Base-by-base conservation (phyloP, 2,797 vertebrate genomes). In the Aplochiton taeniatus region DNA sequence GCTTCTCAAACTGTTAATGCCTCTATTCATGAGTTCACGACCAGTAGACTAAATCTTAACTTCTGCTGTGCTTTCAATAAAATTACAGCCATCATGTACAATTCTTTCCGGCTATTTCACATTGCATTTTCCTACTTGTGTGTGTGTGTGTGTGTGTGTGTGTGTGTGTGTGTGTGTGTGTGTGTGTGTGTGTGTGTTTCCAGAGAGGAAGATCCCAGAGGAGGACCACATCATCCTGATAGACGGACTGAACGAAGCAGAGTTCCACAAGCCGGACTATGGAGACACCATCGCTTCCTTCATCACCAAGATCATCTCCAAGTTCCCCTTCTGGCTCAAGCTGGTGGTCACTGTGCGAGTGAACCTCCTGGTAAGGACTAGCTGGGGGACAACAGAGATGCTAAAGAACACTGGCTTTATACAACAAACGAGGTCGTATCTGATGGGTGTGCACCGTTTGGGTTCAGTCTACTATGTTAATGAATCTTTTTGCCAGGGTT, bases 191-290 rank as follows among this genome's bases (percentile, higher is more conserved):
- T 69, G 31, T 65, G 12, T 73, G 43, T 82, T 69, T 90, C 61
- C 84, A 99, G 98, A 98, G 85, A 89, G 89, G 71, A 98, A 93
- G 85, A 96, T 99, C 87, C 93, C 95, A 64, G 96, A 97, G 76
- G 96, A 99, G 66, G 95, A 99, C 79, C 94, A 93, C 81, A 92
- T 99, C 65, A 96, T 99, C 88, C 89, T 99, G 87, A 89, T 99
- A 63, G 98, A 99, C 41, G 96, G 96, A 14, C 91, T 99, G 88
- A 99, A 99, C 43, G 98, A 99, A 84, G 98, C 97, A 0, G 98
- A 99, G 85, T 99, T 99, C 86, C 98, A 99, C 80, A 99, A 99
- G 67, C 98, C 98, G 12, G 98, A 99, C 90, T 99, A 99, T 55
- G 98, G 98, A 53, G 96, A 99, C 87, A 99, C 98, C 0, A 92